These are phyloP conservation scores for Paedocypris micromegethes DNA, from an alignment of 2,797 vertebrate genomes.

Conservation along the genomic window DNA sequence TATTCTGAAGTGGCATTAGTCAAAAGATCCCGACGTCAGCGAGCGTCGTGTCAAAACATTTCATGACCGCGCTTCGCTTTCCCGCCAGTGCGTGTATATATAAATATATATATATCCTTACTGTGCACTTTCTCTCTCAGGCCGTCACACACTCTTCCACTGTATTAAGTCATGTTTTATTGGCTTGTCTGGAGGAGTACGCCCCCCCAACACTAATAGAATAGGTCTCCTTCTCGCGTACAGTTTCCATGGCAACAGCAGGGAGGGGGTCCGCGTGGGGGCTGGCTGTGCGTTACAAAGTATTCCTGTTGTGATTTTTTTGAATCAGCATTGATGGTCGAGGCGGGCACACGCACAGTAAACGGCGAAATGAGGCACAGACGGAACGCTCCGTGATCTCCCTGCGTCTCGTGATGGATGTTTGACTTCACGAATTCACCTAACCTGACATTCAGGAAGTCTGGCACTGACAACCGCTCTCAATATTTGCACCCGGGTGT, in stretches of 20 bases:
- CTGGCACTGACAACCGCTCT: constrained; percentile 40
- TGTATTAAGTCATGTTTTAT: constrained; percentile 66
- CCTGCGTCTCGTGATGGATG: constrained; percentile 15
- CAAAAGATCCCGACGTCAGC: too few relatives aligned
- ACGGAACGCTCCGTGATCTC: constrained; percentile 7
- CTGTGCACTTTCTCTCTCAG: constrained; percentile 10
- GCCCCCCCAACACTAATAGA: constrained; percentile 57
- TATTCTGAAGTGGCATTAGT: too few relatives aligned
- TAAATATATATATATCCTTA: not conserved
- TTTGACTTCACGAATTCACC: constrained; percentile 36
- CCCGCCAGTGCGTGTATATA: not conserved
- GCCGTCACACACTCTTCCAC: constrained; percentile 16
- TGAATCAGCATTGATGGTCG: constrained; percentile 55
- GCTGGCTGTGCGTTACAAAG: constrained; percentile 56
- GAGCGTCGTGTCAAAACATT: too few relatives aligned
- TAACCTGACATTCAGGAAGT: constrained; percentile 29
- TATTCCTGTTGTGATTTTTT: constrained; percentile 59
- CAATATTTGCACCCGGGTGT: constrained; percentile 51
- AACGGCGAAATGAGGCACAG: constrained; percentile 5
- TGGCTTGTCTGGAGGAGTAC: constrained; percentile 57
- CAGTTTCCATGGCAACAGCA: constrained; percentile 77
- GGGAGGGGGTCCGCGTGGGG: constrained; percentile 43
- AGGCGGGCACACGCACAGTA: constrained; percentile 6
- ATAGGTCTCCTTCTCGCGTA: constrained; percentile 69
- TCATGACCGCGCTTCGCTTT: too few relatives aligned